Evolutionary conservation across 2,113 vertebrate species (phyloP).

Genomic region (Speoplatyrhinus poulsoni): DNA sequence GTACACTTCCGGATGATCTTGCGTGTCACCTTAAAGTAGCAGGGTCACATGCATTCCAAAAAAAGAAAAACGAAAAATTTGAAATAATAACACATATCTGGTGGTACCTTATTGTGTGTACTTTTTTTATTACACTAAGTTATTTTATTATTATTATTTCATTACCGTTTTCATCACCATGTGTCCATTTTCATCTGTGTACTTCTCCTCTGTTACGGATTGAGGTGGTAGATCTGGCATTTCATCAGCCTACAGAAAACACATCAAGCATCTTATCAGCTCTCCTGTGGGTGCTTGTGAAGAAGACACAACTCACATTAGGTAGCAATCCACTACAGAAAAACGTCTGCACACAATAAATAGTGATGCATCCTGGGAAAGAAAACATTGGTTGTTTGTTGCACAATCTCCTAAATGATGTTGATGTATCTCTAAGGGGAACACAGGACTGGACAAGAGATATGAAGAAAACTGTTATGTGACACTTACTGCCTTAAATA

Average conservation of each 20-base stretch:
- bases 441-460: no score
- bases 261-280: conserved; percentile 24
- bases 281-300: no score
- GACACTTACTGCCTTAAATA: conserved; percentile 2
- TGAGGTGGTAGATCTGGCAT: conserved; percentile 83
- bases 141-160: neutral
- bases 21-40: conserved; percentile 81
- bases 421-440: conserved; percentile 5
- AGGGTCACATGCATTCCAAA: neutral
- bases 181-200: conserved; percentile 85
- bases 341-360: conserved; percentile 17
- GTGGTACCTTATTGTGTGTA: no score
- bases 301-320: neutral
- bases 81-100: no score
- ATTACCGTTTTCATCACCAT: conserved; percentile 88
- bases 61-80: no score
- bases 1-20: conserved; percentile 84
- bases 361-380: conserved; percentile 37
- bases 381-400: conserved; percentile 8
- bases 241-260: conserved; percentile 80
- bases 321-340: conserved; percentile 14
- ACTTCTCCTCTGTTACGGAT: conserved; percentile 86
- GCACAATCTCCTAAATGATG: conserved; percentile 10
- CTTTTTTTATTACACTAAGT: no score
- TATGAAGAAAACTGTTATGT: neutral